These are phyloP conservation scores for Listronotus bonariensis DNA, from an alignment of 1,140 invertebrate species.

Conservation along the genomic window DNA sequence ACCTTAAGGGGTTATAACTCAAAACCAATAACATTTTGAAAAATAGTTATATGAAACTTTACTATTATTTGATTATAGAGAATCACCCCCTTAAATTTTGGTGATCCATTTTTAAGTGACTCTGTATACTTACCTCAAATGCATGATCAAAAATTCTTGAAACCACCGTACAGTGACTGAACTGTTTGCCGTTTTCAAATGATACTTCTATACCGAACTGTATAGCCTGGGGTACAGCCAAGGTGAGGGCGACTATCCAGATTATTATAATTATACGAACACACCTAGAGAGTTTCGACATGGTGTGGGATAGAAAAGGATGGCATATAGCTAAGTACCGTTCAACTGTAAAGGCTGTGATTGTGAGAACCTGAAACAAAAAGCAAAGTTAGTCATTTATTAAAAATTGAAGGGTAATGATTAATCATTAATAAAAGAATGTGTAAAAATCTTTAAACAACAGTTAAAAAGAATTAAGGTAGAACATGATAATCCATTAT, in stretches of 20 bases:
- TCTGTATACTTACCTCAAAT: constrained; percentile 53
- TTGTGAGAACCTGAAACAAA: constrained; percentile 59
- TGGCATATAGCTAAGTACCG: constrained; percentile 75
- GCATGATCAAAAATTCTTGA: constrained; percentile 51
- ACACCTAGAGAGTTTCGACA: constrained; percentile 63
- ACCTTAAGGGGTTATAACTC: too few relatives aligned
- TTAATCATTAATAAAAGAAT: too few relatives aligned
- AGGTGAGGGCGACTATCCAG: constrained; percentile 63
- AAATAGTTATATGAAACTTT: too few relatives aligned
- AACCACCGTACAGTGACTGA: constrained; percentile 45
- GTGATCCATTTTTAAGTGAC: too few relatives aligned
- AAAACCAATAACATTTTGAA: too few relatives aligned
- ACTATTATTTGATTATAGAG: too few relatives aligned
- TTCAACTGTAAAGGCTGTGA: constrained; percentile 74
- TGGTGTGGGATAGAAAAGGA: constrained; percentile 58
- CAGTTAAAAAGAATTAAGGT: too few relatives aligned
- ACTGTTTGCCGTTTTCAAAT: constrained; percentile 34
- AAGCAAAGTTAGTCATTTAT: neutral
- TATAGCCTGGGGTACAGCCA: constrained; percentile 63
- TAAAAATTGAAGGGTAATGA: too few relatives aligned
- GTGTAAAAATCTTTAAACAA: too few relatives aligned
- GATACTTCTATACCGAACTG: constrained; percentile 55
- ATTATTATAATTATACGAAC: constrained; percentile 64
- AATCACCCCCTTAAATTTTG: too few relatives aligned
- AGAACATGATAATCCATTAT: too few relatives aligned